Percentiles rank a stretch among this genome's conserved stretches.
phyloP scores from a whole-genome alignment of 2,113 vertebrate species.

The Limanda limanda region DNA sequence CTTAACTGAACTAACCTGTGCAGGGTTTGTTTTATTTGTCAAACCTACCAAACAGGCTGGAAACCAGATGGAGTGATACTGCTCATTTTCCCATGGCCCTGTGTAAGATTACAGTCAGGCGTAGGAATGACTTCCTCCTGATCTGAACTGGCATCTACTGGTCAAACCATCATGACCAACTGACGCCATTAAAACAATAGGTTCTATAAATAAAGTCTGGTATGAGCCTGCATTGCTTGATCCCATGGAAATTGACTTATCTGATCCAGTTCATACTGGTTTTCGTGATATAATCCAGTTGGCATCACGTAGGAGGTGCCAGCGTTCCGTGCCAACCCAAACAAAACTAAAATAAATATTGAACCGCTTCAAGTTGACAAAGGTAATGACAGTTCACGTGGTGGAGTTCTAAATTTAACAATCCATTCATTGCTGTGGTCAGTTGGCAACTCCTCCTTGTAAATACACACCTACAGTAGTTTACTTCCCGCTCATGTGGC shows the following conservation, averaged over 20 bases:
- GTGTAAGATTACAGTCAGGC: not conserved
- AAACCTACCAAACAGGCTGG: conserved; percentile 2
- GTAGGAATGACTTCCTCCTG: conserved; percentile 1
- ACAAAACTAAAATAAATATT: not conserved
- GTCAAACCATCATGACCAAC: conserved; percentile 13
- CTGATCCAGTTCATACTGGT: conserved; percentile 10
- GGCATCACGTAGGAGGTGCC: not conserved
- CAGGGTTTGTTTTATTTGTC: conserved; percentile 1
- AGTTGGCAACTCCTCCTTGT: not conserved
- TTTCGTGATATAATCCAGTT: not conserved
- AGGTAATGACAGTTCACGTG: not conserved
- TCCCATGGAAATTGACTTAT: conserved; percentile 17
- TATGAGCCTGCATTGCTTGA: not conserved
- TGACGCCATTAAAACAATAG: conserved; percentile 22
- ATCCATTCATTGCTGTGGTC: not conserved
- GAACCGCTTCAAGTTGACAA: not conserved
- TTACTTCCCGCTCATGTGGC: not conserved
- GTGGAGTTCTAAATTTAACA: not conserved
- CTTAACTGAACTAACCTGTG: not conserved
- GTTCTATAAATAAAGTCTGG: not conserved
- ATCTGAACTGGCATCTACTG: conserved; percentile 4
- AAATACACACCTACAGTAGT: not conserved
- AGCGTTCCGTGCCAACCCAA: not conserved
- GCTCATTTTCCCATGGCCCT: not conserved
- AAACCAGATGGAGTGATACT: not conserved